Evolutionary conservation across 2,797 vertebrate genomes (phyloP), one percentile per base, ranked within the genome.

Genomic region (Nasua narica): DNA sequence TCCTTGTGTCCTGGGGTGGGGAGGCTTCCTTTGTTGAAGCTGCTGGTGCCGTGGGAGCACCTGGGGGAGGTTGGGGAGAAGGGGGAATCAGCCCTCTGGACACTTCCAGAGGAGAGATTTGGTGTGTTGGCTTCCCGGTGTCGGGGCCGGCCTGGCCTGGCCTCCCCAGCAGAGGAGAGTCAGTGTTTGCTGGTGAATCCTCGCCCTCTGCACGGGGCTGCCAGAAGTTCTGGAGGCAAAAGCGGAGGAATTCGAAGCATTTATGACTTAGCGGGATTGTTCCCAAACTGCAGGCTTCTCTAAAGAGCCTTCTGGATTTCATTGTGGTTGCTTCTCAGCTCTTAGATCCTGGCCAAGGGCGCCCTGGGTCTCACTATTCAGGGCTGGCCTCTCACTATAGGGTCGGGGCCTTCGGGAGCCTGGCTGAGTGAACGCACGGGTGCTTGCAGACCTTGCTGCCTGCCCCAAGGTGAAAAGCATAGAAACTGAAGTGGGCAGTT

Each of bases 231-330:
- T 94, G 95, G 93, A 96, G 94, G 94, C 95, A 79, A 96, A 93
- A 82, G 84, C 94, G 15, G 91, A 96, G 93, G 97, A 97, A 97
- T 97, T 74, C 2, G 4, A 98, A 95, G 90, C 78, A 98, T 97
- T 96, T 98, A 97, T 97, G 98, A 97, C 97, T 97, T 95, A 94
- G 96, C 93, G 65, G 87, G 85, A 96, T 96, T 91, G 65, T 72
- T 97, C 97, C 85, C 87, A 96, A 96, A 94, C 90, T 90, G 87
- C 52, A 81, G 62, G 81, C 96, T 90, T 87, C 94, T 97, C 89
- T 83, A 58, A 82, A 65, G 67, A 84, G 95, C 87, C 91, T 96
- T 97, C 90, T 98, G 97, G 97, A 94, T 91, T 92, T 95, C 90
- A 91, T 27, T 95, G 90, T 95, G 87, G 78, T 76, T 87, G 84